Percentiles rank a stretch among this genome's conserved stretches.
These are phyloP conservation scores for Protosalanx chinensis DNA, from an alignment of 2,797 vertebrate genomes.

Conservation along the genomic window DNA sequence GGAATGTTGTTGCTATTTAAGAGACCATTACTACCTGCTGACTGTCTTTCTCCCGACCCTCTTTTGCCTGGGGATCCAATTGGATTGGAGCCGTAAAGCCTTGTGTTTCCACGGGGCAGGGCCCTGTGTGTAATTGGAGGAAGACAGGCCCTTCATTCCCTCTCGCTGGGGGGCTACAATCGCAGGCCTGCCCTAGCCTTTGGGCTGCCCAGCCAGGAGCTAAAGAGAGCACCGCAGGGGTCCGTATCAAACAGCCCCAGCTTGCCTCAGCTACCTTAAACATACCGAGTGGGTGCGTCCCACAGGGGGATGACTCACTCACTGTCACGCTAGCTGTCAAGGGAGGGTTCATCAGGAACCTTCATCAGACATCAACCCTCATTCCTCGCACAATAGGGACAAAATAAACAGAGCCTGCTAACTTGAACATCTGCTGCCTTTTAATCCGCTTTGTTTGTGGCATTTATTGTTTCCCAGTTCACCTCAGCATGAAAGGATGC, in stretches of 20 bases:
- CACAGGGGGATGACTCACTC: slow-evolving; percentile 30
- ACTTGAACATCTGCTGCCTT: not conserved
- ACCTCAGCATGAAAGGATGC: too few species aligned
- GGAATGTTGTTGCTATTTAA: slow-evolving; percentile 82
- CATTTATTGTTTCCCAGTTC: too few species aligned
- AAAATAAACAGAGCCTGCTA: too few species aligned
- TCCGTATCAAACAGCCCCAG: slow-evolving; percentile 72
- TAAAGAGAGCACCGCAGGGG: slow-evolving; percentile 72
- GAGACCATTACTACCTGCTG: slow-evolving; percentile 83
- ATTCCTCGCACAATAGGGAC: not conserved
- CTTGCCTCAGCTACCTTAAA: slow-evolving; percentile 2
- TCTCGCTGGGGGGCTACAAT: slow-evolving; percentile 77
- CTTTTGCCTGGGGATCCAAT: slow-evolving; percentile 81
- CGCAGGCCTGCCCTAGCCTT: slow-evolving; percentile 82
- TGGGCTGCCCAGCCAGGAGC: slow-evolving; percentile 73
- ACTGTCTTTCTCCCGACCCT: slow-evolving; percentile 70
- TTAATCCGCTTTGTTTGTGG: not conserved
- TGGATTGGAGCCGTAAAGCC: slow-evolving; percentile 80
- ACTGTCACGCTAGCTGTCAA: not conserved
- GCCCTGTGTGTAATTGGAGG: slow-evolving; percentile 73
- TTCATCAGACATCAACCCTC: not conserved
- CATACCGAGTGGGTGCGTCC: not conserved
- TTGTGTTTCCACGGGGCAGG: slow-evolving; percentile 70
- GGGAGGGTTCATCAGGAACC: not conserved
- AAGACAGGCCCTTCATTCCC: slow-evolving; percentile 78